Conservation (phyloP, 1,140 invertebrate species). For the Sitodiplosis mosellana region DNA sequence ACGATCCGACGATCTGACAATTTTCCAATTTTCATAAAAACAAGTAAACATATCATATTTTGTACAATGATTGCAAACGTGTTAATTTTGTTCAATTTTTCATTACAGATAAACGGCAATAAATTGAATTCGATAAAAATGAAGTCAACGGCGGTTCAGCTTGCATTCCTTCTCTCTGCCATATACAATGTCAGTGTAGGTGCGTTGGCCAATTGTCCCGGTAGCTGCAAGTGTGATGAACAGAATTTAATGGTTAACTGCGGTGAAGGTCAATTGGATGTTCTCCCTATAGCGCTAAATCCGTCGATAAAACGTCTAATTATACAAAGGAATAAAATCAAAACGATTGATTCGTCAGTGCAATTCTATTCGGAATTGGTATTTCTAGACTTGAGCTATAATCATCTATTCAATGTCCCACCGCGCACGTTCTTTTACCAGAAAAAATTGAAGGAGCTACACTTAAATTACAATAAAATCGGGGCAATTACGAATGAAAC, state of each 20-base stretch:
- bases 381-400: conserved; percentile 59
- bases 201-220: conserved; percentile 40
- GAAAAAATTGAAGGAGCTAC: conserved; percentile 52
- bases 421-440: conserved; percentile 51
- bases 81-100: too few species aligned
- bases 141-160: too few species aligned
- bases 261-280: conserved; percentile 57
- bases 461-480: conserved; percentile 62
- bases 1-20: too few species aligned
- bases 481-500: conserved; percentile 51
- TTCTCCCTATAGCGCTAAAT: conserved; percentile 71
- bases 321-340: conserved; percentile 62
- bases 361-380: conserved; percentile 63
- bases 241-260: conserved; percentile 62
- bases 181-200: too few species aligned
- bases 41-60: too few species aligned
- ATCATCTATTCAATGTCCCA: conserved; percentile 54
- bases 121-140: too few species aligned
- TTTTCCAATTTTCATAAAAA: too few species aligned
- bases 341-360: conserved; percentile 59
- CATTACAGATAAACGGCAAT: too few species aligned
- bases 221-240: conserved; percentile 60
- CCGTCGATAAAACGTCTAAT: conserved; percentile 60
- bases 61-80: too few species aligned
- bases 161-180: too few species aligned